Evolutionary conservation across 2,797 vertebrate genomes (phyloP), one percentile per base, ranked within the genome.

Genomic region (Tinamus major): DNA sequence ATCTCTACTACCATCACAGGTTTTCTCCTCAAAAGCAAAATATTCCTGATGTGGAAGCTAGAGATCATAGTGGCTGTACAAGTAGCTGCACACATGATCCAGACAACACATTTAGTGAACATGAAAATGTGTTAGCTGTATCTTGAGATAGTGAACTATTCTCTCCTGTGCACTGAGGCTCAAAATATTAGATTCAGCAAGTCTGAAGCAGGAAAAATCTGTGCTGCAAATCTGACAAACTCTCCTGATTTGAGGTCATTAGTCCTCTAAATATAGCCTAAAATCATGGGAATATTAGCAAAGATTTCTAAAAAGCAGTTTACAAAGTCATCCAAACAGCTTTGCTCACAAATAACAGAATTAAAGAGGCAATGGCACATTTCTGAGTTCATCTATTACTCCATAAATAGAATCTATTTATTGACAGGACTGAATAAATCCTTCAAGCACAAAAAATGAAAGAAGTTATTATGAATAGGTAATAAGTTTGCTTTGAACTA

Each of bases 161-260:
- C 37, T 59, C 62, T 70, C 19, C 68, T 62, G 61, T n/a, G 49
- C 81, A 79, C 13, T 0, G 1, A 71, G 29, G 19, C 61, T 64
- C 72, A 58, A 87, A 75, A 75, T 76, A 94, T 65, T 89, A 71
- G 10, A 65, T 68, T 17, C 90, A 78, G 74, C 58, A 89, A 58
- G 23, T 48, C 48, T 74, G 44, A 94, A 85, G 42, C 27, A 26
- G 8, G 33, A 88, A 39, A 90, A 84, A 63, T 6, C 61, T 77
- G 27, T 41, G 27, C 29, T 31, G 5, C 15, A 90, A 86, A 26
- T 84, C 56, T 91, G 59, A 55, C 29, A 90, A 89, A 77, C 90
- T 53, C 37, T 78, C 61, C 62, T 83, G 23, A 85, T 55, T 33
- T 85, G 53, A 89, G 85, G 59, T 35, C 37, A 42, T 6, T 42